phyloP scores from a whole-genome alignment of 2,113 vertebrate species.

The Orthonyx spaldingii region DNA sequence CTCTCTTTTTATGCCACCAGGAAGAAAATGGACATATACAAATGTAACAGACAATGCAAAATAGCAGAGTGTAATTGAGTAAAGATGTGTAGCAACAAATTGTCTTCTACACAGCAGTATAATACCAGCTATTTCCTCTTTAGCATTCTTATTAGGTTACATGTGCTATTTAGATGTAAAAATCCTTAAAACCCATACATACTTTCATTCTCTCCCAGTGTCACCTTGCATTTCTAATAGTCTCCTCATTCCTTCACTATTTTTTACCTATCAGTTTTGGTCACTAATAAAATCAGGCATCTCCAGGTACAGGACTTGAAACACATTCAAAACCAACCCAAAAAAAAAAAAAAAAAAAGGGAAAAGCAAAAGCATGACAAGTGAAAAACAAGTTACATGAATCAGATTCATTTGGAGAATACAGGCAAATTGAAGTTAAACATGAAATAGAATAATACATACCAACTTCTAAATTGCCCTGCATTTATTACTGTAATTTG shows the following conservation, averaged over 20 bases:
- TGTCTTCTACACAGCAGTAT: background rate
- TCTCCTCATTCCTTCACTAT: background rate
- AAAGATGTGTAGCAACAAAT: slow-evolving; percentile 16
- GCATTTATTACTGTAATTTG: slow-evolving; percentile 41
- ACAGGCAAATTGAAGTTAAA: background rate
- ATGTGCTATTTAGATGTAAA: slow-evolving; percentile 26
- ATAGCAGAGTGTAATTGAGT: slow-evolving; percentile 7
- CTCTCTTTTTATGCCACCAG: background rate
- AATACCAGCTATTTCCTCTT: background rate
- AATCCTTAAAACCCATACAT: background rate
- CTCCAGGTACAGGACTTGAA: background rate
- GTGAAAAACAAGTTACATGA: slow-evolving; percentile 21
- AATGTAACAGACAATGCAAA: slow-evolving; percentile 2
- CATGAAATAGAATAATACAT: background rate
- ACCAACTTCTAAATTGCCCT: background rate
- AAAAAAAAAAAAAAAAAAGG: background rate
- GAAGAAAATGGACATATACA: slow-evolving; percentile 31
- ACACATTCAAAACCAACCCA: background rate
- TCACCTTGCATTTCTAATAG: background rate
- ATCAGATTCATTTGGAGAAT: slow-evolving; percentile 37
- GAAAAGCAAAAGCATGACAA: background rate
- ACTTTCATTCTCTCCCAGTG: background rate
- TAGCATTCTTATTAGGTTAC: slow-evolving; percentile 5
- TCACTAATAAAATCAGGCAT: slow-evolving; percentile 1
- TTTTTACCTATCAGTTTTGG: background rate